Evolutionary conservation across 2,113 vertebrate species (phyloP), one percentile per base, ranked within the genome.

Genomic region (Leucosticte australis): DNA sequence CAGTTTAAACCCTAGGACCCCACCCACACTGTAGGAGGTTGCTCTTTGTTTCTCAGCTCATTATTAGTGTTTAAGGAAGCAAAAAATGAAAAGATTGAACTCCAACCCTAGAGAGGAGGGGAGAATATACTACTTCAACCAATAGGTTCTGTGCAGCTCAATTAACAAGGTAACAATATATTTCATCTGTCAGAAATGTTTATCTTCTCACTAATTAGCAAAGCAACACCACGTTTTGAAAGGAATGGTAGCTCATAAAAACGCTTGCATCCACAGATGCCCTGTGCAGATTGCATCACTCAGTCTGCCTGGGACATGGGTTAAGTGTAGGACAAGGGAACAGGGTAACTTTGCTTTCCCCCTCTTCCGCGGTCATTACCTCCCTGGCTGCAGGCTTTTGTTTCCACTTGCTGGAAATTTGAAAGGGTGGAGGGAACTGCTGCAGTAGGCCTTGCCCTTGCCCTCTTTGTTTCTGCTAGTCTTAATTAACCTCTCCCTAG

Each of bases 391-490:
- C 33, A 83, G 46, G 10, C 73, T 52, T 94, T 95, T 94, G 68
- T 96, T 95, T 92, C 53, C 52, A 78, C 44, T 73, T 44, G 56
- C 69, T 89, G 77, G 52, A 93, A 91, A 95, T 73, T 83, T 83
- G 89, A 94, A 82, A 90, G 68, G 63, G 69, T 77, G 50, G 73
- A 78, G 67, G 41, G 52, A 95, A 47, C 59, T 84, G 77, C 87
- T 95, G 70, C 69, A 90, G 71, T 33, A 90, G 94, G 89, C 67
- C 93, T 94, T 97, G 94, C 91, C 83, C 95, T 96, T 94, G 69
- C 76, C 59, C 86, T 95, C 93, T 97, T 97, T 97, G 92, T 97
- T 97, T 96, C 87, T 82, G 47, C 93, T 80, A 92, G 87, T 21
- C 94, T 93, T 94, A 95, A 84, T 96, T 94, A 92, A 93, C 90